Percentiles rank a stretch among this genome's conserved stretches.
Conservation (phyloP, 2,797 vertebrate species). For the Muscicapa comitata region DNA sequence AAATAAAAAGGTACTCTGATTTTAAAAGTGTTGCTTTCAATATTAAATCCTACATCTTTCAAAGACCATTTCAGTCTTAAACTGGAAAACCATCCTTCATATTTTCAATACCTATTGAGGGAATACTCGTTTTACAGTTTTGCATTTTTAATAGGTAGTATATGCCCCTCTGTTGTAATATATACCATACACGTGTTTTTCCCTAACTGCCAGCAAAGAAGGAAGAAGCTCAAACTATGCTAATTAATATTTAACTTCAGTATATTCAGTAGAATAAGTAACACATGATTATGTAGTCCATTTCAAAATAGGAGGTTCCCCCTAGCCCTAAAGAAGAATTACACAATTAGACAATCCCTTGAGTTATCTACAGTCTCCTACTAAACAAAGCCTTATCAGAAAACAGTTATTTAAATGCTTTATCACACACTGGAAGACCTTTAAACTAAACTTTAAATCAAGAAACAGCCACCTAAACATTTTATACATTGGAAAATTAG, state of each 20-base stretch:
- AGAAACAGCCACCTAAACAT: background rate
- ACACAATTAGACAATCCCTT: background rate
- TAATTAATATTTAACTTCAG: background rate
- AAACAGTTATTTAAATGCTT: background rate
- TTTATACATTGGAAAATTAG: background rate
- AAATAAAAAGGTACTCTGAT: background rate
- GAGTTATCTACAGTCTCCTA: background rate
- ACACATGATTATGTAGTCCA: rapidly evolving
- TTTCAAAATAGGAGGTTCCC: background rate
- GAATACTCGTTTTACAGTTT: background rate
- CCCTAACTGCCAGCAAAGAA: background rate
- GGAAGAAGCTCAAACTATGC: background rate
- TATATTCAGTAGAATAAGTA: background rate
- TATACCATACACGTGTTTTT: background rate
- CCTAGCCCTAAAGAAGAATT: background rate
- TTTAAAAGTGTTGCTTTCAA: rapidly evolving
- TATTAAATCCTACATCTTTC: background rate
- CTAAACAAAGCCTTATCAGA: background rate
- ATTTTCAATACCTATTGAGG: background rate
- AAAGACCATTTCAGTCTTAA: background rate
- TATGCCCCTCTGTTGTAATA: background rate
- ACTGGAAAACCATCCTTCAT: background rate
- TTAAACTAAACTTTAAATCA: background rate
- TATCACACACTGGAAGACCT: background rate
- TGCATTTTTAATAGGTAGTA: background rate